A percentile compares a stretch with the other conserved stretches of the same genome.
phyloP scores from a whole-genome alignment of 2,797 vertebrate species.

The Protonibea diacanthus region DNA sequence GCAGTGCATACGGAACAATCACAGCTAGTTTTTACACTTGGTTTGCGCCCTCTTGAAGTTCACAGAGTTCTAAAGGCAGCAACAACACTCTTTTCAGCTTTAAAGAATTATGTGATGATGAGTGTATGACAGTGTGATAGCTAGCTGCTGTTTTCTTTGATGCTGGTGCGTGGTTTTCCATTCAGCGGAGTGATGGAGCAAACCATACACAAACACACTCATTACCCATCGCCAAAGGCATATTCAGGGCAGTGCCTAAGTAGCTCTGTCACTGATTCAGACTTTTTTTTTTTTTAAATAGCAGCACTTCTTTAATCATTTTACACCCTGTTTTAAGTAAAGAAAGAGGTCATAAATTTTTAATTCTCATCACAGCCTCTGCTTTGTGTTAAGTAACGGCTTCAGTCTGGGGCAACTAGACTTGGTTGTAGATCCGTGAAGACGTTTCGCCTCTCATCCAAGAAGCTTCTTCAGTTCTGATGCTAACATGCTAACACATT shows the following conservation, averaged over 20 bases:
- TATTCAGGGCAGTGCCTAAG: constrained; percentile 42
- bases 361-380: background rate
- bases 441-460: too few relatives aligned
- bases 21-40: constrained; percentile 55
- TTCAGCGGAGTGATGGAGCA: constrained; percentile 42
- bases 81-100: constrained; percentile 24
- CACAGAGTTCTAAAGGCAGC: constrained; percentile 42
- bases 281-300: constrained; percentile 22
- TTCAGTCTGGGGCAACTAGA: too few relatives aligned
- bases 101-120: constrained; percentile 16
- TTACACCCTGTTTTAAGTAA: constrained; percentile 28
- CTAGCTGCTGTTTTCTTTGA: constrained; percentile 30
- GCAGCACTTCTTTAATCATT: constrained; percentile 35
- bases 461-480: too few relatives aligned
- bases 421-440: too few relatives aligned
- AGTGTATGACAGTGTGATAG: constrained; percentile 29
- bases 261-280: constrained; percentile 37
- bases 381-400: background rate
- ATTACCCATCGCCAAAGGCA: constrained; percentile 51
- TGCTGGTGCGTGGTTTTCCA: constrained; percentile 40
- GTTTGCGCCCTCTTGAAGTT: constrained; percentile 50
- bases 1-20: constrained; percentile 48
- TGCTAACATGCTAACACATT: too few relatives aligned
- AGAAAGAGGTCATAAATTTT: background rate
- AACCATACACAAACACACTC: constrained; percentile 37